A percentile compares a stretch with the other conserved stretches of the same genome.
Conservation (phyloP, 2,113 vertebrate genomes). For the Amblyornis subalaris region DNA sequence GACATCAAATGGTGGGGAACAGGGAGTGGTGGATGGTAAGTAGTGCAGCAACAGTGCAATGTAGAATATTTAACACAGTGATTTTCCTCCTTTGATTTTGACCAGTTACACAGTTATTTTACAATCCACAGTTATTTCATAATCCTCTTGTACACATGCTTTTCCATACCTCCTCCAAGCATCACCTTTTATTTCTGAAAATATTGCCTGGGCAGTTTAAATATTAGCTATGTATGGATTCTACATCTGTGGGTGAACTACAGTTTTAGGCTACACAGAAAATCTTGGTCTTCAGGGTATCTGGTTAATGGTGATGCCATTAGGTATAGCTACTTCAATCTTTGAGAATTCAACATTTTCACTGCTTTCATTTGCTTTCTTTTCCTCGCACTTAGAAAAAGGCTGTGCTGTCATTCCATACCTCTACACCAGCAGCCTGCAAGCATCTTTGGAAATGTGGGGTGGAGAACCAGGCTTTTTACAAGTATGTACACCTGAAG, state of each 20-base stretch:
- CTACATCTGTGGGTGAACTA: not conserved
- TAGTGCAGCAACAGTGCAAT: not conserved
- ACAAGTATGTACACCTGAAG: constrained; percentile 84
- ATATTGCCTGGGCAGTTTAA: not conserved
- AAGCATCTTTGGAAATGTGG: constrained; percentile 99
- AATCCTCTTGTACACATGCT: not conserved
- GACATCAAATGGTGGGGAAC: not conserved
- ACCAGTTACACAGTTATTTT: not conserved
- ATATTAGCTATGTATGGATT: not conserved
- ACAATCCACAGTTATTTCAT: not conserved
- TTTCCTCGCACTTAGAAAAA: constrained; percentile 85
- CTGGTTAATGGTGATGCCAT: not conserved
- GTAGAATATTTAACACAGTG: not conserved
- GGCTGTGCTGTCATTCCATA: constrained; percentile 93
- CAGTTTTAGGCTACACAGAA: not conserved
- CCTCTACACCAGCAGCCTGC: constrained; percentile 95
- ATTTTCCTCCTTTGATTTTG: not conserved
- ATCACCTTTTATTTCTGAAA: not conserved
- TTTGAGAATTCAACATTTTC: not conserved
- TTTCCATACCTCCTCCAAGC: not conserved
- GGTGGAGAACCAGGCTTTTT: constrained; percentile 98
- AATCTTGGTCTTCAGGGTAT: not conserved
- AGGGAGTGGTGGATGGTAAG: not conserved
- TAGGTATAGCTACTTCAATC: not conserved
- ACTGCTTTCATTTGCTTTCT: constrained; percentile 4